A percentile compares a stretch with the other conserved stretches of the same genome.
Evolutionary conservation across 2,888 invertebrate genomes (phyloP).

Genomic region (Drosophila fungiperda): DNA sequence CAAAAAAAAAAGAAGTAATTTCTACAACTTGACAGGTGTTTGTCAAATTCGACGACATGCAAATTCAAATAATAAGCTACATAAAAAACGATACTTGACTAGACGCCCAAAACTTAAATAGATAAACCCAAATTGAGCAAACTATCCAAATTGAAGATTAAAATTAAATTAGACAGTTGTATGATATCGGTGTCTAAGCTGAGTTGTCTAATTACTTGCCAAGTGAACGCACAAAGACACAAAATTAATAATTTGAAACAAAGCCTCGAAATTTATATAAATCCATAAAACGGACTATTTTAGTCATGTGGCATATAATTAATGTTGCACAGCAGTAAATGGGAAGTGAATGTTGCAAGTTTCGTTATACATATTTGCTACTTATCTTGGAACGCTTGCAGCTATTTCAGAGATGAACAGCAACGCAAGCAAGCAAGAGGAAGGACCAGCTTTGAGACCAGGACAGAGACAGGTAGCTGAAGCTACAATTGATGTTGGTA

Average conservation of each 20-base stretch:
- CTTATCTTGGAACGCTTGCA: constrained; percentile 42
- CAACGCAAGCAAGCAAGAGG: constrained; percentile 39
- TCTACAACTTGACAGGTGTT: constrained; percentile 74
- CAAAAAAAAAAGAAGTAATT: constrained; percentile 63
- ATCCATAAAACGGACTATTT: neutral
- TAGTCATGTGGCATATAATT: neutral
- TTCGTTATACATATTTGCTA: constrained; percentile 35
- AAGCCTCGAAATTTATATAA: neutral
- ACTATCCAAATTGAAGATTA: neutral
- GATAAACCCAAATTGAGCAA: too few species aligned
- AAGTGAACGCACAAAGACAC: neutral
- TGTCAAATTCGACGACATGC: constrained; percentile 81
- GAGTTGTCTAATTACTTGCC: too few species aligned
- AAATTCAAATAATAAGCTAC: constrained; percentile 68
- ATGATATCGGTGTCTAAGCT: neutral
- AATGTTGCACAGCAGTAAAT: constrained; percentile 25
- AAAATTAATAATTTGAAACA: neutral
- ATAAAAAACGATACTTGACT: constrained; percentile 7
- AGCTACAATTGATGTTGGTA: constrained; percentile 2
- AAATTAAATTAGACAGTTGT: neutral
- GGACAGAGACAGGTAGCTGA: neutral
- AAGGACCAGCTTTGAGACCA: constrained; percentile 6
- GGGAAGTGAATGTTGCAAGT: constrained; percentile 40
- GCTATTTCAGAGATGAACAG: constrained; percentile 39
- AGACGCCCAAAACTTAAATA: neutral